Evolutionary conservation across 2,797 vertebrate genomes (phyloP), one percentile per base, ranked within the genome.

Genomic region (Sparidentex hasta): DNA sequence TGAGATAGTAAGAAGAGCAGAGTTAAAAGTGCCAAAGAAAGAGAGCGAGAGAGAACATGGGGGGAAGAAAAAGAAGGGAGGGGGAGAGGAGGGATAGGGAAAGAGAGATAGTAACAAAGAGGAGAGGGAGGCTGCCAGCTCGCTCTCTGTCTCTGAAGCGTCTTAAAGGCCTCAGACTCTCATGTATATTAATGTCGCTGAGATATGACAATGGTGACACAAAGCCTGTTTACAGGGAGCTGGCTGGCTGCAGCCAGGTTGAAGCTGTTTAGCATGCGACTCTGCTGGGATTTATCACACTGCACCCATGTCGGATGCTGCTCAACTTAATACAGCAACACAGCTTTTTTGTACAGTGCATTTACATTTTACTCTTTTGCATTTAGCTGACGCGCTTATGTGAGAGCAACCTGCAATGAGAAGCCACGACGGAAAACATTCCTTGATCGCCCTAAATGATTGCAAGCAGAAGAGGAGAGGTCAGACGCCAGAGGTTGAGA

Each of bases 161-260:
- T 94, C 87, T 94, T 95, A 93, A 93, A 94, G 90, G 84, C 85
- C 90, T 92, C 88, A 88, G 86, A 92, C 89, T 90, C 90, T 92
- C 93, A 95, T 95, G 93, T 95, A 93, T 95, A 96, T 95, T 95
- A 94, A 96, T 95, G 93, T 54, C 3, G 61, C 82, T 78, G 91
- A 83, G 92, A 94, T 93, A 94, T 93, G 93, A 95, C 94, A 95
- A 95, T 94, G 90, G 83, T 92, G 90, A 93, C 91, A 93, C 93
- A 91, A 91, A 91, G 93, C 93, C 93, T 95, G 94, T 96, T 95
- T 95, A 94, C 92, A 94, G 89, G 89, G 88, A 84, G 85, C 68
- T 81, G 88, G 91, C 85, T 86, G 84, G 86, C 71, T 91, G 91
- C 91, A 94, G 91, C 81, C 82, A 90, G 91, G 88, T 91, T 91